Evolutionary conservation across 2,797 vertebrate genomes (phyloP), one percentile per base, ranked within the genome.

Genomic region (Falco peregrinus): DNA sequence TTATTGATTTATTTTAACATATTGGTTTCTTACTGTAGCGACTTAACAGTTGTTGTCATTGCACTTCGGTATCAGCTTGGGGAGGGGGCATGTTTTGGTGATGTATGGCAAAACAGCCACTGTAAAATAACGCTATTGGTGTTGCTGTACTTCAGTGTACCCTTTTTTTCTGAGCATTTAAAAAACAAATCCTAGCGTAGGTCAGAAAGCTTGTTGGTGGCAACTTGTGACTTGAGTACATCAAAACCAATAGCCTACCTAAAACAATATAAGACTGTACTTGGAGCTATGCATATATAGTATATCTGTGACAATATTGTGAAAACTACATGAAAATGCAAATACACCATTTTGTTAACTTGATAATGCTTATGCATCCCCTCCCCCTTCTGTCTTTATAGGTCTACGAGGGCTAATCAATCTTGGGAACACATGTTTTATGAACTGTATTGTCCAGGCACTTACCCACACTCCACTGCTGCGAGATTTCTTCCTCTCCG

Each of bases 371-470:
- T 89, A 92, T 81, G 60, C 64, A 13, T 89, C 73, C 75, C 68
- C 39, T 83, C 69, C 74, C 73, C 78, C 65, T 87, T 93, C 76
- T 97, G 57, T 94, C 68, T 77, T 86, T 84, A 64, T 94, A 99
- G 99, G 99, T 98, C 98, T 99, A 97, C 99, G 99, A 89, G 99
- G 99, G 96, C 98, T 99, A 97, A 99, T 99, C 98, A 99, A 99
- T 98, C 98, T 99, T 95, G 99, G 99, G 96, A 99, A 99, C 98
- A 99, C 99, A 3, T 99, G 99, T 98, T 99, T 99, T 98, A 99
- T 99, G 99, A 99, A 99, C 98, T 99, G 99, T 97, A 99, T 99
- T 74, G 99, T 99, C 90, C 99, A 99, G 98, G 99, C 99, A 86
- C 98, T 99, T 96, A 99, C 99, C 84, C 99, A 99, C 98, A 99